Percentiles rank a stretch among this genome's conserved stretches.
These are phyloP conservation scores for Carcina quercana DNA, from an alignment of 2,888 invertebrate species.

Conservation along the genomic window DNA sequence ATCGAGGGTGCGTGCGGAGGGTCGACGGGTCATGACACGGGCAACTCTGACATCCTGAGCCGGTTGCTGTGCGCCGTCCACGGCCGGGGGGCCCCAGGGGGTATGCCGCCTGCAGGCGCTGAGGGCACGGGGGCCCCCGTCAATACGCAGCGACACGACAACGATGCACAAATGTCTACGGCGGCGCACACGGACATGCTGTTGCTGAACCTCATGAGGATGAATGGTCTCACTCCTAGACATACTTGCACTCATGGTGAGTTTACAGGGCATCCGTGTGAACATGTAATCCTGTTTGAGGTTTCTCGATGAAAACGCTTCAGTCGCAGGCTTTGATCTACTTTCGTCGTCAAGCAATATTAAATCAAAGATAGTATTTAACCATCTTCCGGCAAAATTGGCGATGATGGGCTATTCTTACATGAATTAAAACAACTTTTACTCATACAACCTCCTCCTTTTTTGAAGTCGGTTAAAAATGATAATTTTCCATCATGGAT, in stretches of 20 bases:
- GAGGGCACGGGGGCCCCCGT: constrained; percentile 19
- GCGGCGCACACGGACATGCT: constrained; percentile 62
- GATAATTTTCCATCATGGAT: no score
- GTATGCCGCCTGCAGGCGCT: constrained; percentile 17
- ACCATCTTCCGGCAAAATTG: no score
- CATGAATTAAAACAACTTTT: no score
- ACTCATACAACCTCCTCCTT: no score
- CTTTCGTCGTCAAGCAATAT: no score
- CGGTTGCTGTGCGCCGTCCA: constrained; percentile 49
- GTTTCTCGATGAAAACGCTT: no score
- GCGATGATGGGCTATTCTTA: no score
- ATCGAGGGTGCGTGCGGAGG: constrained; percentile 43
- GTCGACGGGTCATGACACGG: constrained; percentile 19
- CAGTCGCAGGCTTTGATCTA: no score
- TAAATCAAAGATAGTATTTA: no score
- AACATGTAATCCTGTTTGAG: neutral
- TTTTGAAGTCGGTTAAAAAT: no score
- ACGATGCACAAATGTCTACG: constrained; percentile 49
- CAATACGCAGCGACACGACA: constrained; percentile 22
- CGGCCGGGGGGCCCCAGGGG: constrained; percentile 25
- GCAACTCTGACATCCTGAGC: constrained; percentile 44
- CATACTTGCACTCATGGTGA: constrained; percentile 40
- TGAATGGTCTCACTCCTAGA: constrained; percentile 53
- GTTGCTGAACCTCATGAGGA: constrained; percentile 59
- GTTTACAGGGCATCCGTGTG: no score